A percentile compares a stretch with the other conserved stretches of the same genome.
These are phyloP conservation scores for Tychaedon coryphoeus DNA, from an alignment of 2,113 vertebrate genomes.

Conservation along the genomic window DNA sequence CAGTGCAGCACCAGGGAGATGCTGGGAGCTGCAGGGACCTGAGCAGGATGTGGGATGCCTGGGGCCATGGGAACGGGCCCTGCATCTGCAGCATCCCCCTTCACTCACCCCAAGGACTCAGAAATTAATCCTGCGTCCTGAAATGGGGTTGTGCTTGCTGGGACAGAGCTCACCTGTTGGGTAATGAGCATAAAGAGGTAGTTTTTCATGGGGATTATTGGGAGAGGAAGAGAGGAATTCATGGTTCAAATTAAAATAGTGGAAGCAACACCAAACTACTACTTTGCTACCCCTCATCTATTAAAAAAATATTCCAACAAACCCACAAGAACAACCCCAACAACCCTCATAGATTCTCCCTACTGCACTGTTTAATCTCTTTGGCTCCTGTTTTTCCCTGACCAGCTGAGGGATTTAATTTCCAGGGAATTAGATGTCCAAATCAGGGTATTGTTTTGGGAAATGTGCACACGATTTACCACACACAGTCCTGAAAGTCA, in stretches of 20 bases:
- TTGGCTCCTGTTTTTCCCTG: conserved; percentile 43
- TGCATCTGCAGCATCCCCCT: background rate
- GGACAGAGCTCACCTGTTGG: background rate
- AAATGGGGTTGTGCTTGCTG: accelerated
- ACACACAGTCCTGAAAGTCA: conserved; percentile 55
- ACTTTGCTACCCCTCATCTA: background rate
- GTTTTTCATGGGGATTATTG: background rate
- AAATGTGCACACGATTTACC: conserved; percentile 28
- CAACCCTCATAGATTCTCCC: background rate
- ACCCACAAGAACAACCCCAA: background rate
- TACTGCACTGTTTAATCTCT: conserved; percentile 31
- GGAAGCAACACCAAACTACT: background rate
- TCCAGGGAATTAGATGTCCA: conserved; percentile 29
- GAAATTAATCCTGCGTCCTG: background rate
- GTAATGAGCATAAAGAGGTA: background rate
- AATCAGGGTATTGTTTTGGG: conserved; percentile 39
- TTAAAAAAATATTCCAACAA: background rate
- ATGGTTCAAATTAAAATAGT: background rate
- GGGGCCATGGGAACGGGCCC: accelerated
- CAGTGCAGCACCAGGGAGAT: background rate
- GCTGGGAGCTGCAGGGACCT: background rate
- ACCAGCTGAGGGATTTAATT: conserved; percentile 55
- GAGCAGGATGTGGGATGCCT: background rate
- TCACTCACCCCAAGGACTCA: background rate
- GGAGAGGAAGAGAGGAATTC: background rate